Evolutionary conservation across 2,888 invertebrate species (phyloP), one percentile per base, ranked within the genome.

Genomic region (Timema podura): DNA sequence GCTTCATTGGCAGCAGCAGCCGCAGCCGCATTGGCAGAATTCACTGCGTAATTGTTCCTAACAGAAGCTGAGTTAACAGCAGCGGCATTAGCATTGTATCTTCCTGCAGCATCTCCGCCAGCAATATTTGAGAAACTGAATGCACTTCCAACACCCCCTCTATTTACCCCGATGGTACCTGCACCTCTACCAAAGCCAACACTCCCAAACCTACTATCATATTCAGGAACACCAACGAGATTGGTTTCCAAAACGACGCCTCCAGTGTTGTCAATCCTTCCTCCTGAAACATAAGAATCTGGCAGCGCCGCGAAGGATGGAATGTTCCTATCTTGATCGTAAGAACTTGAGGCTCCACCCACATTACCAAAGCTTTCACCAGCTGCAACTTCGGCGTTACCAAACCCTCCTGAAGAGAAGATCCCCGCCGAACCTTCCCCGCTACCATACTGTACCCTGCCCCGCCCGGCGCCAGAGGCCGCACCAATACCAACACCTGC

Each of bases 351-450:
- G 48, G 46, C 54, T 15, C 48, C 65, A 13, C 59, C 66, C 30
- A 65, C 69, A 6, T 47, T 49, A 11, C 64, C 85, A 71, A 82
- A 80, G 0, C 82, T 83, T 67, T 84, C 83, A 1, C 83, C 84
- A 70, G 85, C 86, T 74, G 85, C 85, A 3, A 74, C 72, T 68
- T 67, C 68, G 9, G 15, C 70, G 48, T 66, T 46, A 7, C 67
- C 68, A 48, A 48, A 65, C 6, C 61, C 48, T 47, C 65, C 69
- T 54, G 48, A 57, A 49, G 68, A 64, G n/a, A 64, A 48, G 11
- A 16, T 45, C 16, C 65, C 47, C 13, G 64, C 64, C 30, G 30
- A 30, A 67, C 67, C 68, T 61, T 5, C 30, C 44, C 49, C 45
- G 61, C 46, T 16, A 11, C 66, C 48, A 49, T 16, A 11, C 61